Evolutionary conservation across 2,888 invertebrate species (phyloP), one percentile per base, ranked within the genome.

Genomic region (Brachyopa scutellaris): DNA sequence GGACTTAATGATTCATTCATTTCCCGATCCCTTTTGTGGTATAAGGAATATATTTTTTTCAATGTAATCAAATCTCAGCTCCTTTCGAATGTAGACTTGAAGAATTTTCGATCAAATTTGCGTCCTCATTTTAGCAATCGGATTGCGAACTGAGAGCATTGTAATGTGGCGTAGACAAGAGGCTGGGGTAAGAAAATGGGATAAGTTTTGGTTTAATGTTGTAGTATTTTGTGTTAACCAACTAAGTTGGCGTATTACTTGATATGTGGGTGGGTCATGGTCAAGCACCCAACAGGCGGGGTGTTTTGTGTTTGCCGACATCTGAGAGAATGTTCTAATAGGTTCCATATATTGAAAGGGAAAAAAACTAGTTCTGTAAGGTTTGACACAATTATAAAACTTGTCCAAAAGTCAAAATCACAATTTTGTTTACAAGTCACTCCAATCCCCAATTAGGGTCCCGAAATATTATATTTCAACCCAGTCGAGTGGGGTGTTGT

Each of bases 1-100:
- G 51, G 51, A 33, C 66, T 38, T 61, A 70, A 70, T 70, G 70
- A 70, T 66, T 78, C 72, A 66, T 72, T 78, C 78, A 66, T 78
- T 77, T 78, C 42, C 26, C 15, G 53, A 38, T 66, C 23, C 51
- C 66, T 79, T n/a, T 79, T 72, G 72, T 57, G 51, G 21, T 45
- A 29, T 53, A 59, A 15, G 49, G n/a, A n/a, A 57, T 57, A 15
- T 40, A n/a, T 7, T 40, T 51, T 64, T 23, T n/a, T 64, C 2
- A 23, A 33, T 49, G 53, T 57, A 78, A 78, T 64, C 36, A 57
- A 59, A 64, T 64, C 72, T 64, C 42, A 49, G 62, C 53, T 61
- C 61, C 31, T 9, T 61, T 23, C 33, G 29, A 13, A 9, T 62
- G 9, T 21, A 42, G 11, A 31, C 15, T 57, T 23, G 13, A 17